Percentiles rank a stretch among this genome's conserved stretches.
These are phyloP conservation scores for Lemur catta DNA, from an alignment of 2,797 vertebrate species.

Conservation along the genomic window DNA sequence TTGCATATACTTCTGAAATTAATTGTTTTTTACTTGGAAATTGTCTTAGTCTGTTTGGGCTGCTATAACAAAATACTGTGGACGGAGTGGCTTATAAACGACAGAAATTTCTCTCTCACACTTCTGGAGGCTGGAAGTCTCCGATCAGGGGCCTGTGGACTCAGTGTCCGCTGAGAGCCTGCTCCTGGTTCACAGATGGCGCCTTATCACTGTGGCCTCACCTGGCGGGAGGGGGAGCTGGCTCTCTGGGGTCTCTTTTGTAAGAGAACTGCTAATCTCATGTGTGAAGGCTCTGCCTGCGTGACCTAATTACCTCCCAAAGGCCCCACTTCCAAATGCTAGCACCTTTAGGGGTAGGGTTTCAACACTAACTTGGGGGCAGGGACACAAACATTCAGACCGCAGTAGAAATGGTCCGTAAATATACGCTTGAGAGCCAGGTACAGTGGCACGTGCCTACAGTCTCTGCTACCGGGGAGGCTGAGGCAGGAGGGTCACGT, in stretches of 20 bases:
- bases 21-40: neutral
- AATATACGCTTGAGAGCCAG: neutral
- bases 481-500: neutral
- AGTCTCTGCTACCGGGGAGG: too few species aligned
- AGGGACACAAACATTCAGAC: neutral
- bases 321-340: neutral
- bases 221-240: neutral
- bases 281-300: neutral
- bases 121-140: neutral
- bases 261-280: neutral
- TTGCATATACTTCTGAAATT: neutral
- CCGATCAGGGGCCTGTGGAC: neutral
- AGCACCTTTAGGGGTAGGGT: neutral
- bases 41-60: neutral
- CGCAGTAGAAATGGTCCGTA: neutral
- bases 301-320: neutral
- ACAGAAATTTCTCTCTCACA: neutral
- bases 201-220: neutral
- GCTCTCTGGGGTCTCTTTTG: neutral
- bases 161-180: neutral
- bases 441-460: neutral
- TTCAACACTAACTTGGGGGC: too few species aligned
- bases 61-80: neutral
- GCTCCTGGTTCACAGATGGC: neutral
- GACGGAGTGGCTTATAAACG: neutral